Evolutionary conservation across 2,888 invertebrate species (phyloP).

Genomic region (Cremastobaeus sp.): DNA sequence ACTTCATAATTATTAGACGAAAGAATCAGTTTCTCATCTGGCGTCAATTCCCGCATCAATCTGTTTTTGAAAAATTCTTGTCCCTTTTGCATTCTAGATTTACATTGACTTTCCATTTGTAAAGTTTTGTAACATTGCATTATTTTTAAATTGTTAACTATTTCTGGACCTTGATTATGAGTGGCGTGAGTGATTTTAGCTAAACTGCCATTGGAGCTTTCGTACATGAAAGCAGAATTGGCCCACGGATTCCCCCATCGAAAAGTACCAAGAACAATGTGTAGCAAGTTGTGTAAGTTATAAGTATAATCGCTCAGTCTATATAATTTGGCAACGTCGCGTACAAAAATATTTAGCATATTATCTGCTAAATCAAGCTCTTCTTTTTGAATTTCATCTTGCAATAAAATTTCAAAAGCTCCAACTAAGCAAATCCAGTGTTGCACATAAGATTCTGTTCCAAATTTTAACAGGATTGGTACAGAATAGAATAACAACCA

Average conservation of each 20-base stretch:
- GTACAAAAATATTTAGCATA: neutral
- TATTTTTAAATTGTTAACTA: constrained; percentile 19
- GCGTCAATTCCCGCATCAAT: too few species aligned
- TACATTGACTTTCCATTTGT: too few species aligned
- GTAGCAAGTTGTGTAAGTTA: constrained; percentile 20
- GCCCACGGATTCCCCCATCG: constrained; percentile 2
- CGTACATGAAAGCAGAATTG: constrained; percentile 11
- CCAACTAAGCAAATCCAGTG: neutral
- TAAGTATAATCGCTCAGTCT: constrained; percentile 5
- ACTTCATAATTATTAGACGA: too few species aligned
- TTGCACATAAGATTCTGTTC: neutral
- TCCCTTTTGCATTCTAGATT: too few species aligned
- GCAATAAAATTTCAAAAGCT: neutral
- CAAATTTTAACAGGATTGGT: neutral
- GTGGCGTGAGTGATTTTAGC: constrained; percentile 1
- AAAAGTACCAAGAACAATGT: too few species aligned
- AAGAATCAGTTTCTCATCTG: too few species aligned
- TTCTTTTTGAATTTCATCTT: neutral
- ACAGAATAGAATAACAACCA: constrained; percentile 11
- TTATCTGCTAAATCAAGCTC: neutral
- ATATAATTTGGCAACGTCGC: constrained; percentile 21
- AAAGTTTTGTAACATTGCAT: too few species aligned
- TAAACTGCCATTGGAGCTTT: constrained; percentile 12
- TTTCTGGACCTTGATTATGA: neutral
- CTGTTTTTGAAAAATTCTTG: too few species aligned